These are phyloP conservation scores for Penaeus chinensis DNA, from an alignment of 1,140 invertebrate genomes.

Conservation along the genomic window DNA sequence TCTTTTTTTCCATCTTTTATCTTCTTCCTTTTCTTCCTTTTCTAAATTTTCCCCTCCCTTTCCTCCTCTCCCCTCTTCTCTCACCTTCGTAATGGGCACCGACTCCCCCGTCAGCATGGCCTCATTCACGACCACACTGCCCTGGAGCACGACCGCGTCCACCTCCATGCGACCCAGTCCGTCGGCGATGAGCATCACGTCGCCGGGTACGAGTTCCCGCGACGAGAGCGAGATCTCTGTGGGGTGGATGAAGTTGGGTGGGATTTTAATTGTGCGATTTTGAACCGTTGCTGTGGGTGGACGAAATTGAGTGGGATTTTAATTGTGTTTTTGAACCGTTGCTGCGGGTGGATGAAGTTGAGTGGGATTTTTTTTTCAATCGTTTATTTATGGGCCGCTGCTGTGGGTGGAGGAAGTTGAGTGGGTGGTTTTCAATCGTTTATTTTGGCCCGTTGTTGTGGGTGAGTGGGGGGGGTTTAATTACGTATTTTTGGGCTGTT, in stretches of 20 bases:
- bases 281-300: neutral
- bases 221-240: conserved; percentile 51
- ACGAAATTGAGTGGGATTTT: neutral
- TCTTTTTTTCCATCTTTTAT: too few species aligned
- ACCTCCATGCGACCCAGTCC: conserved; percentile 65
- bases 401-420: too few species aligned
- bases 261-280: neutral
- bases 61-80: neutral
- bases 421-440: too few species aligned
- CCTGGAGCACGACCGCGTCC: conserved; percentile 67
- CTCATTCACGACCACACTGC: conserved; percentile 67
- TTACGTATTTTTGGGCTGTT: too few species aligned
- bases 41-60: too few species aligned
- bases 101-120: conserved; percentile 68
- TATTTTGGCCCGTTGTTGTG: too few species aligned
- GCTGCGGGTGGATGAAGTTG: too few species aligned
- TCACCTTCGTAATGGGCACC: conserved; percentile 67
- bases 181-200: conserved; percentile 64
- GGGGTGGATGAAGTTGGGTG: neutral
- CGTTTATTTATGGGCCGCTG: neutral
- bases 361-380: neutral
- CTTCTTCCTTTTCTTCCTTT: too few species aligned
- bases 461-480: too few species aligned
- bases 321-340: neutral
- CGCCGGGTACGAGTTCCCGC: conserved; percentile 66